Evolutionary conservation across 2,113 vertebrate genomes (phyloP).

Genomic region (Dromiciops gliroides): DNA sequence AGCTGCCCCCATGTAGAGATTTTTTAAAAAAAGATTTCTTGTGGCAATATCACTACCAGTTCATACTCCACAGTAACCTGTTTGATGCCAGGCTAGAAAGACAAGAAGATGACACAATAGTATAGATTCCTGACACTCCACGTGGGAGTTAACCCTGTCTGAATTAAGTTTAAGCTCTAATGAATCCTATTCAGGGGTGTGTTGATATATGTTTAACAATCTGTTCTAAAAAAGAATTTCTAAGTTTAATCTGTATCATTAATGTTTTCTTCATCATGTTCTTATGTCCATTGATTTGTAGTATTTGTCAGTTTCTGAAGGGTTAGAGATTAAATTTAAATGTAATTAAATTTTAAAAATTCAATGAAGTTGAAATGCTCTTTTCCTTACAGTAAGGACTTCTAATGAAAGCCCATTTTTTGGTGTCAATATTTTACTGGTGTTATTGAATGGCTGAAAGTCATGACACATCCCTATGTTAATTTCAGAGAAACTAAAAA

Average conservation of each 20-base stretch:
- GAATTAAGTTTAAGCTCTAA: neutral
- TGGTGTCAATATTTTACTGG: neutral
- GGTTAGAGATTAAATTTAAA: neutral
- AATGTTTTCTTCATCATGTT: neutral
- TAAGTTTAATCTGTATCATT: neutral
- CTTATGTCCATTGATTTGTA: neutral
- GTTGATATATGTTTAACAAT: neutral
- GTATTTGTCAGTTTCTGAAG: neutral
- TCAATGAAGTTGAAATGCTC: neutral
- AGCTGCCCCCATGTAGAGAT: no score
- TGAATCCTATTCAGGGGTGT: neutral
- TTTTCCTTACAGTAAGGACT: neutral
- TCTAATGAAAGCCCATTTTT: neutral
- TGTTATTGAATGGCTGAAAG: neutral
- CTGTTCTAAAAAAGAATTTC: neutral
- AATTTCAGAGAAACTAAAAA: neutral
- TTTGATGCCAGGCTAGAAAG: neutral
- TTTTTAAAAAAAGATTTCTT: neutral
- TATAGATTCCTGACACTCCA: neutral
- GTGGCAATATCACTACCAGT: neutral
- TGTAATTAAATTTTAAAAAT: neutral
- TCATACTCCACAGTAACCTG: neutral
- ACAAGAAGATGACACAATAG: neutral
- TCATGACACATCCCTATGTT: neutral
- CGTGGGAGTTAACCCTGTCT: neutral